Conservation (phyloP, 2,888 invertebrate species). For the Malthinus flaveolus region DNA sequence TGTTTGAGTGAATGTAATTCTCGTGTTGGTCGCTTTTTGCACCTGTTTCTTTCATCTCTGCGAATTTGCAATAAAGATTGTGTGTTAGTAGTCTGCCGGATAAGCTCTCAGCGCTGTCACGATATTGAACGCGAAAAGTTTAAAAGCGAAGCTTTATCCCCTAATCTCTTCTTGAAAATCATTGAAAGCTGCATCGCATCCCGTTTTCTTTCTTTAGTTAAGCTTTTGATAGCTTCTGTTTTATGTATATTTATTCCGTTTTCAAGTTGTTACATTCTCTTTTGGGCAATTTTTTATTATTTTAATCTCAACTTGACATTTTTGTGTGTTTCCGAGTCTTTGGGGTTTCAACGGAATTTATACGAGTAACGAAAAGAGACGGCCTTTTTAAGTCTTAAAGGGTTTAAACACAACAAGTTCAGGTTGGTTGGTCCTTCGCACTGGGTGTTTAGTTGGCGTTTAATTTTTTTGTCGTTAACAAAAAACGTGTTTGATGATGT, state of each 20-base stretch:
- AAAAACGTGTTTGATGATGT: no score
- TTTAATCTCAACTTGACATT: conserved; percentile 6
- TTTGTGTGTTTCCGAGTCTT: not conserved
- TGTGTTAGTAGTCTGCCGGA: conserved; percentile 27
- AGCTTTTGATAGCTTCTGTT: conserved; percentile 21
- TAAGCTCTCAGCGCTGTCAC: conserved; percentile 26
- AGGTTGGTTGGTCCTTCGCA: no score
- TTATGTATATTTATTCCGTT: conserved; percentile 16
- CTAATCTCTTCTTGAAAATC: conserved; percentile 27
- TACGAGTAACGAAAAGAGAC: no score
- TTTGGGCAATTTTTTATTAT: conserved; percentile 1
- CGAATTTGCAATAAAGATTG: conserved; percentile 24
- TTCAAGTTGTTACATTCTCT: conserved; percentile 3
- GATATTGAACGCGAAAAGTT: conserved; percentile 27
- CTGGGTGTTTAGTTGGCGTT: no score
- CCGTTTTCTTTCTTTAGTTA: conserved; percentile 10
- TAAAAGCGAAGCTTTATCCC: conserved; percentile 28
- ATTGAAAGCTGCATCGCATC: conserved; percentile 25
- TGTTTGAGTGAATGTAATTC: conserved; percentile 4
- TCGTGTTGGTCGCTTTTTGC: conserved; percentile 8
- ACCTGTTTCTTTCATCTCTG: conserved; percentile 16
- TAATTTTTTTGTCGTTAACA: no score
- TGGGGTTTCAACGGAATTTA: no score
- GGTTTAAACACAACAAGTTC: no score
- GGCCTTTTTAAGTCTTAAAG: no score